These are phyloP conservation scores for Glandiceps talaboti DNA, from an alignment of 53 echinoderm and acorn worm species.

Conservation along the genomic window DNA sequence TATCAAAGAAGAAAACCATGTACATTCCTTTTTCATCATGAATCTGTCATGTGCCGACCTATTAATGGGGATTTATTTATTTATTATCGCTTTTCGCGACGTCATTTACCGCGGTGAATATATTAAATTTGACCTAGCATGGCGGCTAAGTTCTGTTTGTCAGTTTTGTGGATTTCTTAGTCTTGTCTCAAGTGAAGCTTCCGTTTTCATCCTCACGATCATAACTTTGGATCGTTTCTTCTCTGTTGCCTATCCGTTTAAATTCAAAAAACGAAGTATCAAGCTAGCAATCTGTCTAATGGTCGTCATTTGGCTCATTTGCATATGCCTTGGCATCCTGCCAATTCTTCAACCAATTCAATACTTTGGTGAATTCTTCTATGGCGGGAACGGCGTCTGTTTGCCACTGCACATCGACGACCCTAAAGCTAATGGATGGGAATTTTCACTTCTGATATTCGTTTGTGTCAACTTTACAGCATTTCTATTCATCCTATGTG, in stretches of 20 bases:
- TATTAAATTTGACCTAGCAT: constrained; percentile 57
- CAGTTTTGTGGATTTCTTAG: constrained; percentile 76
- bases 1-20: constrained; percentile 71
- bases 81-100: constrained; percentile 72
- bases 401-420: constrained; percentile 86
- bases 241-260: constrained; percentile 87
- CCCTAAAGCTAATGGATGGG: constrained; percentile 78
- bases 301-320: constrained; percentile 56
- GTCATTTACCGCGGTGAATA: constrained; percentile 75
- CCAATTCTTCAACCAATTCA: constrained; percentile 44
- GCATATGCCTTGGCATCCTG: constrained; percentile 45
- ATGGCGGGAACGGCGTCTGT: constrained; percentile 94
- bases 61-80: constrained; percentile 83
- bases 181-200: constrained; percentile 88
- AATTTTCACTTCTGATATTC: constrained; percentile 77
- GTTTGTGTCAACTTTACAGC: constrained; percentile 78
- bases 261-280: constrained; percentile 64
- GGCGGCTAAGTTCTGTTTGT: constrained; percentile 70
- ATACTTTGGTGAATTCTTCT: constrained; percentile 90
- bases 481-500: constrained; percentile 76
- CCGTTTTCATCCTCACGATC: constrained; percentile 76
- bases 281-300: constrained; percentile 65
- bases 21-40: constrained; percentile 95
- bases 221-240: constrained; percentile 90
- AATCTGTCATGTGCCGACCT: constrained; percentile 89